Base-by-base conservation (phyloP, 2,888 invertebrate genomes). In the Plemyria rubiginata region DNA sequence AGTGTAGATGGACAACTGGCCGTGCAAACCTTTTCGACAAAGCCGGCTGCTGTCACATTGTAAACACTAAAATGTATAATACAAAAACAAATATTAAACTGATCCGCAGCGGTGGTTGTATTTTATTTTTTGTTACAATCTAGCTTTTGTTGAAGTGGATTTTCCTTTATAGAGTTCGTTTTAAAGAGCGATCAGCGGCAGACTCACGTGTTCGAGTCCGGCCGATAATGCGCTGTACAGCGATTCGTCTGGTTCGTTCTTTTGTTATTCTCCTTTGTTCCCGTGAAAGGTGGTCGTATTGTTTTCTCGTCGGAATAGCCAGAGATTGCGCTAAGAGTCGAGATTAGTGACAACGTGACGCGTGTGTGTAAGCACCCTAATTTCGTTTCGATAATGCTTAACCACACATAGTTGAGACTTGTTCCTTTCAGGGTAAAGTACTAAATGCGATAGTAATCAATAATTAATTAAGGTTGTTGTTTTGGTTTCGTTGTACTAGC, bases 331-430 rank as follows among this genome's bases (percentile, higher is more conserved):
- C 84, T 87, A 87, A 89, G 86, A 90, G 88, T 85, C 80, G 82
- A 88, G 88, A 90, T 90, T 89, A 90, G 85, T 82, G 87, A 87
- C 85, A 85, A 88, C 88, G 89, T 90, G 88, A 89, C 79, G 81
- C 83, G 87, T 81, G 78, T 86, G 78, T 86, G 79, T 80, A 84
- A 86, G 78, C 73, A 78, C 76, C 82, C 79, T 84, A 82, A 86
- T 86, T 82, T 79, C 78, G 78, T 82, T 81, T 80, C 80, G 74
- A 81, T 84, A 84, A 80, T 79, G 74, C 71, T 74, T 78, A 77
- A 80, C 75, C 73, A 68, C 71, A 71, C 69, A 65, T 74, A 72
- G 72, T 76, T 68, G 62, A 64, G 15, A 65, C 67, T 62, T 60
- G 68, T 67, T 70, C 71, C 69, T 68, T 75, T 70, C 67, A 65